Evolutionary conservation across 2,797 vertebrate species (phyloP).

Genomic region (Amniataba percoides): DNA sequence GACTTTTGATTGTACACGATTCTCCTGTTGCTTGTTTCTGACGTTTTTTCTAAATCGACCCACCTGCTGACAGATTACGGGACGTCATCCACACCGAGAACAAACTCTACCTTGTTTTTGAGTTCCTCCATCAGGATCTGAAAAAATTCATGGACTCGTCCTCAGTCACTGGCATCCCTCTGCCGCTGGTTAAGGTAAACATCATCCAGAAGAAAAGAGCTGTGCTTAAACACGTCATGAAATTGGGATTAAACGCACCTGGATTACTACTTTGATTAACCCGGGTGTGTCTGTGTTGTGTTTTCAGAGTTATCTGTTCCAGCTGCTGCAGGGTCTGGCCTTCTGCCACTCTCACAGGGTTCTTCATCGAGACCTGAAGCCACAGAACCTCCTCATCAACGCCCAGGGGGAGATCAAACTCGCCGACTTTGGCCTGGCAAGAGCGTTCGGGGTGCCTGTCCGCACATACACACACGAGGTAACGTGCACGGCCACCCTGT

Average conservation of each 20-base stretch:
- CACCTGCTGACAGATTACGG: slow-evolving; percentile 83
- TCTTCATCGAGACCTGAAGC: slow-evolving; percentile 96
- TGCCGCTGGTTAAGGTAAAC: slow-evolving; percentile 93
- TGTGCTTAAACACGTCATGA: not conserved
- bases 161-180: slow-evolving; percentile 89
- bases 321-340: slow-evolving; percentile 95
- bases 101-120: slow-evolving; percentile 99
- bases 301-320: slow-evolving; percentile 94
- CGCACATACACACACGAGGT: slow-evolving; percentile 97
- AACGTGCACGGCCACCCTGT: slow-evolving; percentile 7
- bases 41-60: not conserved
- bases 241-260: not conserved
- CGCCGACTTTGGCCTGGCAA: slow-evolving; percentile 94
- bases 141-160: slow-evolving; percentile 98
- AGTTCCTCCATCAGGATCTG: slow-evolving; percentile 96
- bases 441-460: slow-evolving; percentile 95
- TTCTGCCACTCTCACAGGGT: slow-evolving; percentile 97
- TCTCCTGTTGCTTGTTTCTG: not conserved
- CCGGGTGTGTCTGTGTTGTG: slow-evolving; percentile 12
- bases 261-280: not conserved
- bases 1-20: no score
- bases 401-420: slow-evolving; percentile 95
- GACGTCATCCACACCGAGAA: slow-evolving; percentile 98
- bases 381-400: slow-evolving; percentile 97
- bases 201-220: not conserved